Base-by-base conservation (phyloP, 2,888 invertebrate genomes). In the Lomographa bimaculata region DNA sequence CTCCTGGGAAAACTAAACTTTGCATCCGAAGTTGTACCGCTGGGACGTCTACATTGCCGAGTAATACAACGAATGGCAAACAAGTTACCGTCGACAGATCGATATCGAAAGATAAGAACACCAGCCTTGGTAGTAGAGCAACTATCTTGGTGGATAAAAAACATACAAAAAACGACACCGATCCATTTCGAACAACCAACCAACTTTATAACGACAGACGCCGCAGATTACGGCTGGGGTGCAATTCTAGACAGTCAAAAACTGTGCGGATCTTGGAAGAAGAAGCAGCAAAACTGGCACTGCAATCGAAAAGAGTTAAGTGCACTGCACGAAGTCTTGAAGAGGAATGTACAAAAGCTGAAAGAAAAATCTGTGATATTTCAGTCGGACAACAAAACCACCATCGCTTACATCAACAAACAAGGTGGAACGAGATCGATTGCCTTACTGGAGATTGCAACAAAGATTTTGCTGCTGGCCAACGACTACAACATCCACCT, bases 231-330 rank as follows among this genome's bases (percentile, higher is more conserved):
- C 0, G 54, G 49, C 1, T 54, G 51, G 51, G 51, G 54, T 3
- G 53, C 54, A 0, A 21, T 23, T 0, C 7, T 50, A 18, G 20
- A 44, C 21, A 40, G 1, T n/a, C n/a, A n/a, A n/a, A n/a, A n/a
- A 0, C 5, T 36, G 5, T 0, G 7, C 2, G 36, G 36, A 1
- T 2, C 7, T 1, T 50, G 52, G 51, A 27, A 32, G 0, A n/a
- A 0, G 0, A 2, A 27, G 0, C n/a, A n/a, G 7, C 2, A 1
- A 1, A 3, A 3, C 1, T 52, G 50, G 54, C 54, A 57, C 28
- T 38, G 10, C 35, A 56, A 56, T 30, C 5, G 11, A 4, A 56
- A 53, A 21, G 56, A 54, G 10, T 10, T 57, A 5, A 42, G 2
- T 1, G 12, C 12, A 5, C 1, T 17, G 6, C 6, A 17, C 17